Percentiles rank a stretch among this genome's conserved stretches.
Conservation (phyloP, 1,140 invertebrate species). For the Cotesia typhae region DNA sequence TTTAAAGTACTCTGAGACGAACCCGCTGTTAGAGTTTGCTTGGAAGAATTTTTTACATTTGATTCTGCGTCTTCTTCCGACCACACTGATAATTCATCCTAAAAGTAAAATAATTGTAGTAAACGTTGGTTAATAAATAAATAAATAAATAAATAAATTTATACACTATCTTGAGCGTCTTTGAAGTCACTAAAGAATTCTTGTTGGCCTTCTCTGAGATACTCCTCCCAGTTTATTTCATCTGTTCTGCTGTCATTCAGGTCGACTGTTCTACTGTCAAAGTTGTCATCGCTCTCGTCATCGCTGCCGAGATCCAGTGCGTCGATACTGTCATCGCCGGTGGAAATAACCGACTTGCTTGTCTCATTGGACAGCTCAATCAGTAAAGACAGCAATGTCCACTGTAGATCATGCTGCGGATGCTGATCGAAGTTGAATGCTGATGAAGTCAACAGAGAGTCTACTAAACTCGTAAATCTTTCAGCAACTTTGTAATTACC, state of each 20-base stretch:
- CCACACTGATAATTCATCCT: too few species aligned
- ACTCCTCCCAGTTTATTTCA: slow-evolving; percentile 61
- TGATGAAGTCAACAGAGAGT: slow-evolving; percentile 52
- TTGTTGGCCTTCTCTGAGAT: slow-evolving; percentile 60
- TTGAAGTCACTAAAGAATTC: slow-evolving; percentile 57
- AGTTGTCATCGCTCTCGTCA: slow-evolving; percentile 40
- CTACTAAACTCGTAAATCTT: slow-evolving; percentile 54
- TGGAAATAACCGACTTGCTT: slow-evolving; percentile 47
- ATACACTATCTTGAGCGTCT: slow-evolving; percentile 52
- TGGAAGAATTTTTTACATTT: background rate
- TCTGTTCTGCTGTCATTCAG: slow-evolving; percentile 49
- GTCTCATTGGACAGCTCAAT: slow-evolving; percentile 59
- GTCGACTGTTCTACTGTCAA: slow-evolving; percentile 27
- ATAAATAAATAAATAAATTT: slow-evolving; percentile 15
- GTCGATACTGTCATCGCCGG: background rate
- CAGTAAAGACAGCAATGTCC: slow-evolving; percentile 57
- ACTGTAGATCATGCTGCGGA: slow-evolving; percentile 63
- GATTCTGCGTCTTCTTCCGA: background rate
- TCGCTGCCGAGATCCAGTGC: slow-evolving; percentile 27
- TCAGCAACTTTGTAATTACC: slow-evolving; percentile 62
- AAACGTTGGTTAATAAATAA: too few species aligned
- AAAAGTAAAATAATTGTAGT: background rate
- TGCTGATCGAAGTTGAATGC: slow-evolving; percentile 60
- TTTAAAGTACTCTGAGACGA: slow-evolving; percentile 7
- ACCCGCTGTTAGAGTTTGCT: slow-evolving; percentile 2